Conservation (phyloP, 2,113 vertebrate species). For the Sprattus sprattus region DNA sequence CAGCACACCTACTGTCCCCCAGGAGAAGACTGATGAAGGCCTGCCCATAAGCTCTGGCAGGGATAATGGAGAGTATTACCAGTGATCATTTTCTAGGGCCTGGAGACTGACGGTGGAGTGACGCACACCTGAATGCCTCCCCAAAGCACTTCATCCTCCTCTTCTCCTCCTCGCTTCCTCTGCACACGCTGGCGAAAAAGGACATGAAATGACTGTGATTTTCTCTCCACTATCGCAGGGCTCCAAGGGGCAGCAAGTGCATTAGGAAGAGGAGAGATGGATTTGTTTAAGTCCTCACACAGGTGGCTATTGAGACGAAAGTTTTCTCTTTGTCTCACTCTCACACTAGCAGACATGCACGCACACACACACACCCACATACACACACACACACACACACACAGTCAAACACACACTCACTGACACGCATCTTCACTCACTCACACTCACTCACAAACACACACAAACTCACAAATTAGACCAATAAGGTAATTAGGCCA, state of each 20-base stretch:
- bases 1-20: no score
- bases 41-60: no score
- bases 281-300: conserved; percentile 26
- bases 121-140: conserved; percentile 10
- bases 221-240: conserved; percentile 40
- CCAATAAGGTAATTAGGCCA: no score
- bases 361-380: conserved; percentile 18
- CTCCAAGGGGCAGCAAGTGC: conserved; percentile 19
- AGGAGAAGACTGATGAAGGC: no score
- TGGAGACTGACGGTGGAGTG: no score
- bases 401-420: background rate
- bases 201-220: conserved; percentile 51
- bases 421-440: background rate
- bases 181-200: background rate
- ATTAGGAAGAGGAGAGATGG: conserved; percentile 47
- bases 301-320: background rate
- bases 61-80: no score
- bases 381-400: conserved; percentile 12
- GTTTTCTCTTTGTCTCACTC: background rate
- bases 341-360: background rate
- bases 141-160: conserved; percentile 25
- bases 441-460: background rate
- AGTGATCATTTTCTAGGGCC: no score
- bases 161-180: background rate
- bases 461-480: background rate